Evolutionary conservation across 2,888 invertebrate genomes (phyloP).

Genomic region (Brenthis ino): DNA sequence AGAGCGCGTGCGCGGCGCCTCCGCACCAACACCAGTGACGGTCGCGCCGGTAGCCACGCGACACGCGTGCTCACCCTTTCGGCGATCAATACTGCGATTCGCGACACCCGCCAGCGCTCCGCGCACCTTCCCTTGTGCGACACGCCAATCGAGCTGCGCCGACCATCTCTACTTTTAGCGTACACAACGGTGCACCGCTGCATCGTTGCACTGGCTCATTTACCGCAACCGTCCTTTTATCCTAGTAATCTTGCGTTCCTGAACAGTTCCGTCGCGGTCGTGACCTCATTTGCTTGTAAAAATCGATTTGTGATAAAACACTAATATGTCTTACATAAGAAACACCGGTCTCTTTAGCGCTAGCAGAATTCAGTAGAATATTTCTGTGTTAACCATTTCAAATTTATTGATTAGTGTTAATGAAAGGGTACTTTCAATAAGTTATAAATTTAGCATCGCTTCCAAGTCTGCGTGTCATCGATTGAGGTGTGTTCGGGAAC

Average conservation of each 20-base stretch:
- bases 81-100: constrained; percentile 52
- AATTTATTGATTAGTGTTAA: constrained; percentile 35
- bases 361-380: constrained; percentile 9
- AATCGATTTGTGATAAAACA: constrained; percentile 36
- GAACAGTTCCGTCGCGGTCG: constrained; percentile 35
- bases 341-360: constrained; percentile 33
- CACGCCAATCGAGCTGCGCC: constrained; percentile 54
- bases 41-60: constrained; percentile 77
- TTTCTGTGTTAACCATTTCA: constrained; percentile 20
- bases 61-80: constrained; percentile 65
- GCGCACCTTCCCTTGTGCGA: constrained; percentile 49
- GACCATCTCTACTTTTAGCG: constrained; percentile 54
- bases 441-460: constrained; percentile 44
- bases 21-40: constrained; percentile 67
- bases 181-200: constrained; percentile 66
- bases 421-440: constrained; percentile 36
- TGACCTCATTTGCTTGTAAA: constrained; percentile 32
- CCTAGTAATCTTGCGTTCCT: constrained; percentile 32
- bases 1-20: constrained; percentile 67
- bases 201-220: constrained; percentile 59
- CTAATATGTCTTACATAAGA: constrained; percentile 47
- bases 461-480: constrained; percentile 52
- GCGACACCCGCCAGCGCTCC: constrained; percentile 41
- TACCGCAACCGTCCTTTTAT: constrained; percentile 49
- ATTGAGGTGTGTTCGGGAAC: constrained; percentile 64